phyloP scores from a whole-genome alignment of 2,888 invertebrate species.

The Icerya purchasi region DNA sequence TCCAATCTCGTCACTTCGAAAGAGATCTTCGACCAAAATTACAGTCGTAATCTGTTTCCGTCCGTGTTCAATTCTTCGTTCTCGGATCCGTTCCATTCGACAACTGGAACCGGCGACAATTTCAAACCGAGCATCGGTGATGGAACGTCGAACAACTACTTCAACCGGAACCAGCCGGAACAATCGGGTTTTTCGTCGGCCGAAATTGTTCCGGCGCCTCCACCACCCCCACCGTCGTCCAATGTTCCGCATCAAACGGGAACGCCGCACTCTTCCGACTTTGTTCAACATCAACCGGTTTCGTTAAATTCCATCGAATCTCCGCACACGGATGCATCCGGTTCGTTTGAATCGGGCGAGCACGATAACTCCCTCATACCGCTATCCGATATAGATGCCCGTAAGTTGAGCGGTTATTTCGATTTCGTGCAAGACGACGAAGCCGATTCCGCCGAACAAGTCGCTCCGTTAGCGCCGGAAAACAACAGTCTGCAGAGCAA shows the following conservation, averaged over 20 bases:
- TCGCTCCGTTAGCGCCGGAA: too few species aligned
- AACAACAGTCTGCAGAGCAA: background rate
- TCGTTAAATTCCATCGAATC: background rate
- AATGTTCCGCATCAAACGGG: too few species aligned
- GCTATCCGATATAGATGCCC: conserved; percentile 3
- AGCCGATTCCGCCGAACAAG: background rate
- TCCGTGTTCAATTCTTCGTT: background rate
- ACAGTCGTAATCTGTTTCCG: background rate
- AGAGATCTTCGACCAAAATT: background rate
- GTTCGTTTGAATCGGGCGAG: background rate
- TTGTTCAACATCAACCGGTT: background rate
- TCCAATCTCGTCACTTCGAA: background rate
- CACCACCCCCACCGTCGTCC: background rate
- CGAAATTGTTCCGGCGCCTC: background rate
- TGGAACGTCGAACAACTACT: background rate
- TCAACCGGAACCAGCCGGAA: background rate
- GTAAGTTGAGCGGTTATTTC: conserved; percentile 8
- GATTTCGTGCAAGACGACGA: conserved; percentile 5
- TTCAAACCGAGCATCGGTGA: too few species aligned
- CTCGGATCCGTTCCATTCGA: background rate
- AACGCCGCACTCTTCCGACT: background rate
- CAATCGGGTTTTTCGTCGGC: too few species aligned
- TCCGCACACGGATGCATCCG: background rate
- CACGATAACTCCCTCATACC: conserved; percentile 1
- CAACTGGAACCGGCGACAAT: too few species aligned